Base-by-base conservation (phyloP, 2,888 invertebrate species). In the Thysanoteuthis rhombus region DNA sequence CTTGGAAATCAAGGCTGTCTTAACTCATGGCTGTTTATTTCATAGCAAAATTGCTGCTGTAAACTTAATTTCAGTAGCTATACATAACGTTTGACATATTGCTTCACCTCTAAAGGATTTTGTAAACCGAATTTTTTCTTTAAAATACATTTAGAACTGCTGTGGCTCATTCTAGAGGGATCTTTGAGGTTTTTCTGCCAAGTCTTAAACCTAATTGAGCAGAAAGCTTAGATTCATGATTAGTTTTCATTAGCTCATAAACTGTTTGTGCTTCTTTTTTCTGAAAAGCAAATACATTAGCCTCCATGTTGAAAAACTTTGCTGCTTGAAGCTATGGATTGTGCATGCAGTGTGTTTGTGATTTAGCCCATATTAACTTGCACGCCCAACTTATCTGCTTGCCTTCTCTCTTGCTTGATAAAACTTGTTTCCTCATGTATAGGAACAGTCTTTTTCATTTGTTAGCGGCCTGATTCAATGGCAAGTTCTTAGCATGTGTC, bases 341-440 rank as follows among this genome's bases (percentile, higher is more conserved):
- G 75, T 75, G n/a, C 75, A 75, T n/a, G 16, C 75, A 75, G 12
- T n/a, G n/a, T 75, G 19, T 75, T 75, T 19, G 16, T 75, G 12
- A 16, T n/a, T 75, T 36, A 75, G n/a, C n/a, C 16, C 4, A 75
- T 19, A n/a, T 75, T 19, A 75, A 19, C 75, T 75, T 75, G n/a
- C n/a, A n/a, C n/a, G n/a, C n/a, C 12, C 75, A 75, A 36, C 75
- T 75, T 75, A 75, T 75, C 75, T n/a, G n/a, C 75, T 75, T 75
- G n/a, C n/a, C 75, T 75, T n/a, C 75, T 75, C 75, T 25, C 2
- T 75, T n/a, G 36, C 75, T 75, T 75, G 75, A 75, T 75, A 36
- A 75, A 75, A 75, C 75, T 75, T 75, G 75, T 75, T 75, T 75
- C 75, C 75, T 75, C 75, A 75, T 75, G 75, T 75, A 75, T 75